A percentile compares a stretch with the other conserved stretches of the same genome.
phyloP scores from a whole-genome alignment of 1,140 invertebrate genomes.

The Drosophila virilis region DNA sequence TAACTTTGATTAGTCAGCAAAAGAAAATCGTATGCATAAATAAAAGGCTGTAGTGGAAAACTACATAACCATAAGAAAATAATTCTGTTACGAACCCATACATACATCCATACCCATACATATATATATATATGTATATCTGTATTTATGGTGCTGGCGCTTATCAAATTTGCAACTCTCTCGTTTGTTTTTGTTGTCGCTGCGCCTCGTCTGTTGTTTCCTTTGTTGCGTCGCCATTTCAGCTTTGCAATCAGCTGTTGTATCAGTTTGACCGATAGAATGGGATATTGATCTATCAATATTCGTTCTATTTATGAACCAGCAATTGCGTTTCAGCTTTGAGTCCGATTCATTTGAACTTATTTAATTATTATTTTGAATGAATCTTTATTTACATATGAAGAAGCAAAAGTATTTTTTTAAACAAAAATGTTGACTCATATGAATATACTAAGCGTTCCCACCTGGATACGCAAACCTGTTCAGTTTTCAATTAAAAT shows the following conservation, averaged over 20 bases:
- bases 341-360: background rate
- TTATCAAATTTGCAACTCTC: conserved; percentile 37
- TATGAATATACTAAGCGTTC: background rate
- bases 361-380: background rate
- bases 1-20: conserved; percentile 63
- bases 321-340: conserved; percentile 14
- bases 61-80: conserved; percentile 32
- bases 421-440: background rate
- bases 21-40: conserved; percentile 53
- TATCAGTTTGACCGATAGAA: conserved; percentile 65
- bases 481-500: conserved; percentile 35
- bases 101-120: no score
- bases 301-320: conserved; percentile 11
- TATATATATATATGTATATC: conserved; percentile 3
- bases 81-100: background rate
- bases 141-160: conserved; percentile 8
- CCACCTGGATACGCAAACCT: conserved; percentile 15
- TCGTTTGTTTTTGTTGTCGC: conserved; percentile 32
- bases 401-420: background rate
- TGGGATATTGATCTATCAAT: conserved; percentile 16
- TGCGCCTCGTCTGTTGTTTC: conserved; percentile 14
- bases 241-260: conserved; percentile 56
- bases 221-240: conserved; percentile 54
- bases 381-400: background rate
- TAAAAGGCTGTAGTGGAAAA: conserved; percentile 31